Conservation (phyloP, 2,113 vertebrate genomes). For the Chunga burmeisteri region DNA sequence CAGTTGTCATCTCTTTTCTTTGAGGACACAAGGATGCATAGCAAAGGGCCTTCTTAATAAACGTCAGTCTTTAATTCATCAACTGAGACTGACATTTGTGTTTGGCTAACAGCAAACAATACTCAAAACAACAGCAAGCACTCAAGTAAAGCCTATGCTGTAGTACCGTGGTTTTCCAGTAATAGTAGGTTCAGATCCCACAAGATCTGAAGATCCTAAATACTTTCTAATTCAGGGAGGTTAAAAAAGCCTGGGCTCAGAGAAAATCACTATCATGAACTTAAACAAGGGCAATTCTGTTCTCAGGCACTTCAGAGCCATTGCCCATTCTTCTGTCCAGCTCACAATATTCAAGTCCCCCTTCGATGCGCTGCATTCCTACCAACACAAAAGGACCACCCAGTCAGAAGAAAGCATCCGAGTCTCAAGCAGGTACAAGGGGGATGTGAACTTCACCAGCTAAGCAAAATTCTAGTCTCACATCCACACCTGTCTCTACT, state of each 20-base stretch:
- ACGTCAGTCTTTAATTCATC: background rate
- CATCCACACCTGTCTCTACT: background rate
- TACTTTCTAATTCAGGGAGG: background rate
- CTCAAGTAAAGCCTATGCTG: background rate
- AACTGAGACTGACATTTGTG: background rate
- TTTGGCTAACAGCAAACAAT: background rate
- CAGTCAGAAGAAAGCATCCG: background rate
- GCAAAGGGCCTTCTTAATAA: background rate
- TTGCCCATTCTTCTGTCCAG: accelerated
- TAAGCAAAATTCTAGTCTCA: background rate
- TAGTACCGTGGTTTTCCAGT: too few relatives aligned
- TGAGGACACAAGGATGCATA: background rate
- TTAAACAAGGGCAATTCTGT: background rate
- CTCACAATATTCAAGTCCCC: background rate
- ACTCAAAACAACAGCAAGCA: background rate
- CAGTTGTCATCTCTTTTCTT: background rate
- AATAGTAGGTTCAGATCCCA: background rate
- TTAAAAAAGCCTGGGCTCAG: background rate
- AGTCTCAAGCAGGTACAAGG: background rate
- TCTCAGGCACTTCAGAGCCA: background rate
- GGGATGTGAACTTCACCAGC: background rate
- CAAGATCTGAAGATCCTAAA: background rate
- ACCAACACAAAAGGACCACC: background rate
- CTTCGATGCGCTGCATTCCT: accelerated
- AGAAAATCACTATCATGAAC: background rate